Evolutionary conservation across 2,888 invertebrate species (phyloP), one percentile per base, ranked within the genome.

Genomic region (Machimus atricapillus): DNA sequence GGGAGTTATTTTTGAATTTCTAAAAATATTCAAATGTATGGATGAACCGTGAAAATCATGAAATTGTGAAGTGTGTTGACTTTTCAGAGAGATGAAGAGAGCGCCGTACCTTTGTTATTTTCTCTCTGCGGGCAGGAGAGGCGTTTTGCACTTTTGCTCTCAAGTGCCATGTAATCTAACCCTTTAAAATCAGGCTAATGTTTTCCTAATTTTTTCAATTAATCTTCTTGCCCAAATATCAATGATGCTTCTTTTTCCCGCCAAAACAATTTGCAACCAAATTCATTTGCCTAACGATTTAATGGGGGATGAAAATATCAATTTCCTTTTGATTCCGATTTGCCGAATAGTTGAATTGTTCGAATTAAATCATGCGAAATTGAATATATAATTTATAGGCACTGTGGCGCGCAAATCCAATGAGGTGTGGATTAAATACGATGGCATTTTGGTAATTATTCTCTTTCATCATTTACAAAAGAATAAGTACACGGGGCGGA

Each of bases 1-100:
- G 5, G 46, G 79, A 81, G 87, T 87, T 88, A 88, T 88, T 88
- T 88, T 88, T 87, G 88, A 88, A 88, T 77, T 82, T 88, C 88
- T 88, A 88, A 87, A 88, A 88, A 88, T 88, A 88, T 86, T 86
- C 86, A 74, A 88, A 87, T 86, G 86, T 86, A 83, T 86, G 40
- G 46, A 52, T 56, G 34, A 52, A 37, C 66, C 31, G 27, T 83
- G 82, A 82, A 82, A 82, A 66, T 82, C 56, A 82, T 82, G 82
- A 82, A 85, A 43, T 85, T 85, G 46, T 85, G 85, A 85, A 74
- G 43, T 74, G 74, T 85, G 43, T 56, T 85, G 85, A 73, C 58
- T 74, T 19, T 43, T 74, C 46, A 7, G 46, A 43, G 73, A 74
- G 74, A 40, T 2, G 0, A 19, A 27, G 23, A 66, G 66, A 56